Base-by-base conservation (phyloP, 2,113 vertebrate species). In the Chloebia gouldiae region DNA sequence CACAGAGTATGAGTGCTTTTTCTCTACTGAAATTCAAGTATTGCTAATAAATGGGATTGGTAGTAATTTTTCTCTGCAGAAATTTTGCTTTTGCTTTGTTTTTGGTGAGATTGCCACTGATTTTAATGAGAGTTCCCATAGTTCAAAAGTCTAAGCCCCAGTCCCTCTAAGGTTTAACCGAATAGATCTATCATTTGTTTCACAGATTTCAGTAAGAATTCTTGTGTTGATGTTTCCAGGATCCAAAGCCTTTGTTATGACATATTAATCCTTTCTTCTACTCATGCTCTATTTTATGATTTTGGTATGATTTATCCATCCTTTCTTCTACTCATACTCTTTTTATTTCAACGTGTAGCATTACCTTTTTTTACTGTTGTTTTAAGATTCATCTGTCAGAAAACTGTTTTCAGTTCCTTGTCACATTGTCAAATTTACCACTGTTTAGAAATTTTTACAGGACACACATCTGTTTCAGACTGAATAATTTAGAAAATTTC, bases 121-220 rank as follows among this genome's bases (percentile, higher is more conserved):
- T 85, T 85, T 82, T 85, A 82, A 85, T 50, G 53, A 53, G 37
- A 69, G 20, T 50, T 61, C 21, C 51, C 45, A 50, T n/a, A 79
- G 64, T 82, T 85, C 78, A 72, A 68, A 90, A 96, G 60, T 64
- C 61, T 37, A 78, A 53, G 39, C 25, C 64, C 21, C 15, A 60
- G 2, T 57, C 28, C 24, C 53, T 85, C 61, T 76, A 88, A 88
- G 75, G 54, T 90, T 88, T 91, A 91, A 84, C 24, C 72, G 78
- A 95, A 82, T 56, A 88, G 49, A 78, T 92, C 82, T 65, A 51
- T 75, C 70, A 85, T 69, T 93, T 87, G 10, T 82, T 95, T 82
- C 63, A 90, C 45, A 93, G 75, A 25, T 85, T 91, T 95, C 85
- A 80, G 11, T 61, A 50, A 85, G 66, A 92, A 80, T 72, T 73